Evolutionary conservation across 2,888 invertebrate species (phyloP).

Genomic region (Thysanoteuthis rhombus): DNA sequence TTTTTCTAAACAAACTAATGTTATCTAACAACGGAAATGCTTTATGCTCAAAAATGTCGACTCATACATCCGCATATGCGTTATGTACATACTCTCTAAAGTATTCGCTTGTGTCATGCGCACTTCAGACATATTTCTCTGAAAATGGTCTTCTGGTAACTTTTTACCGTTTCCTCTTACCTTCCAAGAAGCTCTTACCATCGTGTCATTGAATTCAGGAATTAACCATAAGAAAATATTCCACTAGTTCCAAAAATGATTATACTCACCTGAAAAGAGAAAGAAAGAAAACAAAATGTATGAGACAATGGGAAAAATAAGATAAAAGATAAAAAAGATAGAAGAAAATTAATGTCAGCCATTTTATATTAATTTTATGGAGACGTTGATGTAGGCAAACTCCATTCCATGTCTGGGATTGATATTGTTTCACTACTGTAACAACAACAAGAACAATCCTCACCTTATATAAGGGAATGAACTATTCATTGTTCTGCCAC

Average conservation of each 20-base stretch:
- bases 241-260: neutral
- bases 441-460: no score
- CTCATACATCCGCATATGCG: no score
- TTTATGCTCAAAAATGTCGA: no score
- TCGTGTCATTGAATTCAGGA: neutral
- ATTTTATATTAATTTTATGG: neutral
- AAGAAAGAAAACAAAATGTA: no score
- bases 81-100: no score
- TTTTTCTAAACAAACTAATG: no score
- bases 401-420: no score
- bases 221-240: neutral
- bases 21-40: no score
- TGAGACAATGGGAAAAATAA: neutral
- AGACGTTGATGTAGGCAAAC: no score
- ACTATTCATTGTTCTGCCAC: no score
- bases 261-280: neutral
- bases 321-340: neutral
- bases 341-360: neutral
- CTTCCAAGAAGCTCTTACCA: neutral
- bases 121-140: neutral
- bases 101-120: neutral
- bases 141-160: neutral
- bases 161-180: neutral
- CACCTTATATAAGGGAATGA: no score
- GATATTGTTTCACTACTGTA: no score